Conservation (phyloP, 2,888 invertebrate species). For the Pseudoips prasinana region DNA sequence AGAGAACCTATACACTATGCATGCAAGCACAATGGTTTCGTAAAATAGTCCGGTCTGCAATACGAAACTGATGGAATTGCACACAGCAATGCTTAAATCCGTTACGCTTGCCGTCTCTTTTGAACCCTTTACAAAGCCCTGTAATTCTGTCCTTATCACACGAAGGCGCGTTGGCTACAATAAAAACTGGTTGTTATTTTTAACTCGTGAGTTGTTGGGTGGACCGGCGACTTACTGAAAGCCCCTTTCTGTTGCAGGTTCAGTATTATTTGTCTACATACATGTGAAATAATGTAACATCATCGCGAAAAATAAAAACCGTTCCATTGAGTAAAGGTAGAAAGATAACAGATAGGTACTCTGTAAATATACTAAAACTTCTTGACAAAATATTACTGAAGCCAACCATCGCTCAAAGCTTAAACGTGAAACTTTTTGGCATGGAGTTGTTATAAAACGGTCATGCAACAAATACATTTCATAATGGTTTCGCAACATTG, state of each 20-base stretch:
- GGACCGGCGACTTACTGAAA: constrained; percentile 64
- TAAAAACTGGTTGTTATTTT: constrained; percentile 81
- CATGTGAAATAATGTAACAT: constrained; percentile 5
- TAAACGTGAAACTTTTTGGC: too few relatives aligned
- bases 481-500: too few relatives aligned
- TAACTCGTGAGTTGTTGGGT: constrained; percentile 74
- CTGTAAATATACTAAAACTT: too few relatives aligned
- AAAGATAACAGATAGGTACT: too few relatives aligned
- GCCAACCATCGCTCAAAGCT: too few relatives aligned
- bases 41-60: constrained; percentile 39
- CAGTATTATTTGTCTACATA: constrained; percentile 47
- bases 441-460: too few relatives aligned
- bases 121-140: constrained; percentile 53
- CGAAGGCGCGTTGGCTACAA: constrained; percentile 67
- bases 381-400: too few relatives aligned
- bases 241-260: constrained; percentile 69
- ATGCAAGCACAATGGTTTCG: constrained; percentile 22
- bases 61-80: constrained; percentile 65
- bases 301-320: too few relatives aligned
- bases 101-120: constrained; percentile 68
- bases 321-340: too few relatives aligned
- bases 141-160: constrained; percentile 68
- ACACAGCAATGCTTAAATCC: constrained; percentile 69
- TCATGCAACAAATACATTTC: too few relatives aligned
- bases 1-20: constrained; percentile 4